Evolutionary conservation across 2,888 invertebrate genomes (phyloP), one percentile per base, ranked within the genome.

Genomic region (Philhelius pedissequus): DNA sequence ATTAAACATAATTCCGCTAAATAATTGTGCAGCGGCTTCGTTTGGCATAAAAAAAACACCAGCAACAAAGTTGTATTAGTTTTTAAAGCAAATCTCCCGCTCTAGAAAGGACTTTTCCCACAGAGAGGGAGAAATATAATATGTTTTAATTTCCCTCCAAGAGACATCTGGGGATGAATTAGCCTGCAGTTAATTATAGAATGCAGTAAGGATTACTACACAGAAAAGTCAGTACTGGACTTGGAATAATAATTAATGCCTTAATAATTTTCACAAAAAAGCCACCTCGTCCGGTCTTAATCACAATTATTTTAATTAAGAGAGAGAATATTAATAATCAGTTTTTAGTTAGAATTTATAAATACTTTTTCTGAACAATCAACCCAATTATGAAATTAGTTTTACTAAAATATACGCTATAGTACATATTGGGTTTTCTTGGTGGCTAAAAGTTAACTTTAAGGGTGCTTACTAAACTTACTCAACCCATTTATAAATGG

Each of bases 1-100:
- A 84, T 84, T 84, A 84, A 60, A 68, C 68, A 80, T 71, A 80
- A 84, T 80, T 80, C 71, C 32, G 30, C 38, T 73, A 62, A 71
- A 84, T 76, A 80, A 84, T 71, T 75, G 54, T 75, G 45, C 79
- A 66, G 58, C 52, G 83, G 74, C 50, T 74, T 74, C 58, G 43
- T 18, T 40, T 7, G 25, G 2, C 8, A 38, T 5, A n/a, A 38
- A 4, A n/a, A 35, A 35, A 20, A 6, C 11, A 13, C 48, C 20
- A 25, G 58, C 22, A 69, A 40, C 15, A 8, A 60, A 71, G 60
- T 43, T 25, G 32, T 68, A 74, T 74, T 83, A 77, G 73, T 45
- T 68, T 38, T 48, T 62, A 50, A 43, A 75, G 45, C 58, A 50
- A 77, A 60, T 43, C n/a, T 32, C 13, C 52, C 32, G 22, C 18